Percentiles rank a stretch among this genome's conserved stretches.
Evolutionary conservation across 1,140 invertebrate species (phyloP).

Genomic region (Drosophila paulistorum): DNA sequence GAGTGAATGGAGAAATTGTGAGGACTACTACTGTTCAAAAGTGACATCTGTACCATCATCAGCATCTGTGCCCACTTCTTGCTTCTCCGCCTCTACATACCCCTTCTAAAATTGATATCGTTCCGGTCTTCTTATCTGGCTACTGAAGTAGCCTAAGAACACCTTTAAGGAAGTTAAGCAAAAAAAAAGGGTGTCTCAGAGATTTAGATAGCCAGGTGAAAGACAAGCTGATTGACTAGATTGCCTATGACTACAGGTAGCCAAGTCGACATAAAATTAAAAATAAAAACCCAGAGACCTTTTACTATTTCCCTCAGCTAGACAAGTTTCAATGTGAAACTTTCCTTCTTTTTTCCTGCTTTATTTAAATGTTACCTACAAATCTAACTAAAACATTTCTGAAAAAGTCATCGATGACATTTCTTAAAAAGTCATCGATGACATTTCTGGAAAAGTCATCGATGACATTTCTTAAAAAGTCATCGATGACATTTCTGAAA

Average conservation of each 20-base stretch:
- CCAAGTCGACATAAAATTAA: not conserved
- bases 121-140: slow-evolving; percentile 45
- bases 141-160: slow-evolving; percentile 20
- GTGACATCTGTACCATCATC: slow-evolving; percentile 4
- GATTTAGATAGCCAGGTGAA: slow-evolving; percentile 9
- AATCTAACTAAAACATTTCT: too few species aligned
- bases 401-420: too few species aligned
- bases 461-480: too few species aligned
- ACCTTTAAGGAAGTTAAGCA: not conserved
- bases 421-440: too few species aligned
- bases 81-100: too few species aligned
- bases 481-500: too few species aligned
- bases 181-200: not conserved
- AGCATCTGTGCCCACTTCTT: not conserved
- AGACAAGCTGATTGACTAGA: slow-evolving; percentile 6
- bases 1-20: not conserved
- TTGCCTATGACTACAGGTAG: not conserved
- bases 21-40: slow-evolving; percentile 47
- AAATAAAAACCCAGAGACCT: too few species aligned
- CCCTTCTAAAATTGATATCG: not conserved
- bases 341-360: too few species aligned
- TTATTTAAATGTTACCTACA: too few species aligned
- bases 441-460: too few species aligned
- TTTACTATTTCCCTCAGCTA: too few species aligned
- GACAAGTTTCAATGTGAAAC: too few species aligned